Base-by-base conservation (phyloP, 2,888 invertebrate species). In the Hirtodrosophila alboralis region DNA sequence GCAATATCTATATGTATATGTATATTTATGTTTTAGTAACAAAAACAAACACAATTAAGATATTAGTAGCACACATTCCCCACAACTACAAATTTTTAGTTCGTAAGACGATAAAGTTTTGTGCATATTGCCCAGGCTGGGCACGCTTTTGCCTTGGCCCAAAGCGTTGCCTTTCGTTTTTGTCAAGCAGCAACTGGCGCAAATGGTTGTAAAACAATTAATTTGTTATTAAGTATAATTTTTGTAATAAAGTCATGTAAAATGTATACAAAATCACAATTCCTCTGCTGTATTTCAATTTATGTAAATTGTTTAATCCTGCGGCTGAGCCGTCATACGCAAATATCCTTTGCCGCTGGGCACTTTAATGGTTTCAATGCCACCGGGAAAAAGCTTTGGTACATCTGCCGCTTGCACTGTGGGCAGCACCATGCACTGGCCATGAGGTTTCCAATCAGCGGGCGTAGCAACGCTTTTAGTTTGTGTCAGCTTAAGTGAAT, bases 381-480 rank as follows among this genome's bases (percentile, higher is more conserved):
- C 94, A 44, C 92, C 91, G 0, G 96, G 96, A 89, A 97, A 98
- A 27, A 94, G 89, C 48, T 91, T 91, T 14, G 92, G 90, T 3
- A 95, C 92, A 79, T 97, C 94, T 12, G 94, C 94, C 4, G 93
- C 92, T 1, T 93, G 91, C 0, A 98, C 91, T 1, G 93, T 93
- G 1, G 98, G 98, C 64, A 96, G 91, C 23, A 99, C 95, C 98
- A 98, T 98, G 73, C 97, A 97, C 16, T 94, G 93, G 2, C 94
- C 94, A 4, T 98, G 98, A 88, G 92, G 91, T 95, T 94, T 93
- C 97, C 98, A 98, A 89, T 97, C 95, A 9, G 93, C 97, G 12
- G 98, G 98, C 1, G 98, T 98, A 3, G 97, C 97, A 1, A 99
- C 95, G 90, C 95, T 95, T 62, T 95, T 93, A 40, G 92, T 93